Percentiles rank a stretch among this genome's conserved stretches.
These are phyloP conservation scores for Sthenelais limicola DNA, from an alignment of 2,888 invertebrate genomes.

Conservation along the genomic window DNA sequence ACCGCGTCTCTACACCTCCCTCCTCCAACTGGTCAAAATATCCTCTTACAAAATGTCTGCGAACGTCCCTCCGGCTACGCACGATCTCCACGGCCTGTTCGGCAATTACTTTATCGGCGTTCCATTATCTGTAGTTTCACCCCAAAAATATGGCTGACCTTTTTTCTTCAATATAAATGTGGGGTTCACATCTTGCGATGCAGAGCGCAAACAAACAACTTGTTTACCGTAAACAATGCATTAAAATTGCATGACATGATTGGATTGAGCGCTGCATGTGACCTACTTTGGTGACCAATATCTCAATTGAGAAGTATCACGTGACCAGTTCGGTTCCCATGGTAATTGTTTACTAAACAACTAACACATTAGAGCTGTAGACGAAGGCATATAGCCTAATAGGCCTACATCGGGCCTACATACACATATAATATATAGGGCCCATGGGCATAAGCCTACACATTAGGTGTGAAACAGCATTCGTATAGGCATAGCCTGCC, in stretches of 20 bases:
- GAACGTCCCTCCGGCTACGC: too few species aligned
- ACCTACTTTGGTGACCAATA: slow-evolving; percentile 42
- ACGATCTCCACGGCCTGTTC: too few species aligned
- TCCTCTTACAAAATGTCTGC: too few species aligned
- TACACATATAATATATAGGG: too few species aligned
- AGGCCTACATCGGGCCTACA: too few species aligned
- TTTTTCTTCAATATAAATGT: slow-evolving; percentile 55
- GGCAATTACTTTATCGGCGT: background rate
- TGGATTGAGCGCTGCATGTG: slow-evolving; percentile 44
- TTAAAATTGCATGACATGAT: slow-evolving; percentile 45
- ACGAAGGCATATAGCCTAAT: too few species aligned
- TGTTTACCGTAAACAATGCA: slow-evolving; percentile 64
- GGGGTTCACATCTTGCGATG: slow-evolving; percentile 63
- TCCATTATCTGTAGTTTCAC: slow-evolving; percentile 43
- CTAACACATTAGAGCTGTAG: too few species aligned
- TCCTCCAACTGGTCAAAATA: too few species aligned
- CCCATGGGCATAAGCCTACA: too few species aligned
- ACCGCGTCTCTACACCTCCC: too few species aligned
- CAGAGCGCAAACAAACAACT: slow-evolving; percentile 68
- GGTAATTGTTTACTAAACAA: slow-evolving; percentile 38
- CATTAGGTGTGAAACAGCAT: too few species aligned
- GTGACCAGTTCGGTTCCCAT: slow-evolving; percentile 28
- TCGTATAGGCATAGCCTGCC: too few species aligned
- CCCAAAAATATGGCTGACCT: slow-evolving; percentile 60
- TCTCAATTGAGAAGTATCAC: slow-evolving; percentile 41